Conservation (phyloP, 2,113 vertebrate species). For the Ictalurus punctatus region DNA sequence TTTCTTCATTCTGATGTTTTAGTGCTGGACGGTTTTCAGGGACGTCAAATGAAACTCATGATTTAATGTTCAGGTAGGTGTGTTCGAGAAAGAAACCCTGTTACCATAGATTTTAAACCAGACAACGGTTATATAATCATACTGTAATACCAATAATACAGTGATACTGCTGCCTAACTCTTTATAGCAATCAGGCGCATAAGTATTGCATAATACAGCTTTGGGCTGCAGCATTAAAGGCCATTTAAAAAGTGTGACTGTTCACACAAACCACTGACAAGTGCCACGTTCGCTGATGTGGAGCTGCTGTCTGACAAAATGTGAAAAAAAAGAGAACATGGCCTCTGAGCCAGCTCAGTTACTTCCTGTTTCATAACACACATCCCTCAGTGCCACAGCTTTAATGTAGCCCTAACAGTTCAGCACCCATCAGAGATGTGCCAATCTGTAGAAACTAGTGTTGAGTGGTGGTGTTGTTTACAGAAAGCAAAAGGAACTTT, state of each 20-base stretch:
- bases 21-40: not conserved
- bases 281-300: not conserved
- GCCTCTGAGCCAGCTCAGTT: slow-evolving; percentile 68
- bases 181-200: not conserved
- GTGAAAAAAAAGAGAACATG: slow-evolving; percentile 68
- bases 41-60: not conserved
- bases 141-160: not conserved
- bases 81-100: not conserved
- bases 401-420: not conserved
- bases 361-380: slow-evolving; percentile 77
- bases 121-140: not conserved
- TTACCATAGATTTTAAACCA: not conserved
- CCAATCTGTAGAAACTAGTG: not conserved
- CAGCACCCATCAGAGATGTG: not conserved
- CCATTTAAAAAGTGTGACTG: not conserved
- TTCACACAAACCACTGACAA: not conserved
- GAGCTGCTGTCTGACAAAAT: slow-evolving; percentile 38
- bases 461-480: not conserved
- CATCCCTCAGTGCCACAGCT: not conserved
- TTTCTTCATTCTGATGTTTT: no score
- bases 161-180: not conserved
- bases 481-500: not conserved
- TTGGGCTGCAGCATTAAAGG: not conserved
- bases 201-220: not conserved
- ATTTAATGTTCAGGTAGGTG: not conserved